Conservation (phyloP, 2,113 vertebrate species). For the Lipophrys pholis region DNA sequence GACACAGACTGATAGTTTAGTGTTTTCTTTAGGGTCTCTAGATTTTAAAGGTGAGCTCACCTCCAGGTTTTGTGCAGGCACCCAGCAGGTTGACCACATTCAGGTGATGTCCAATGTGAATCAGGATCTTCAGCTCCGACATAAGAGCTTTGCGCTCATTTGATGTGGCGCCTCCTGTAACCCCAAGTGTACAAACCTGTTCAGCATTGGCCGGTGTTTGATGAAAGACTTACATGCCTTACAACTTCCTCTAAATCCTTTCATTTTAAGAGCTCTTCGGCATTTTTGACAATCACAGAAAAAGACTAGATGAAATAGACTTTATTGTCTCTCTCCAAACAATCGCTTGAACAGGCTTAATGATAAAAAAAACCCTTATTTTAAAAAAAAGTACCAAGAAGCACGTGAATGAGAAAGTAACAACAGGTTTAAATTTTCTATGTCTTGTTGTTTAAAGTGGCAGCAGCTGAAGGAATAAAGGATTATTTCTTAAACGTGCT, state of each 20-base stretch:
- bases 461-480: no score
- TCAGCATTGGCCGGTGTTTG: not conserved
- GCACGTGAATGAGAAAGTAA: no score
- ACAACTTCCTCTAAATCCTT: conserved; percentile 3
- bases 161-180: conserved; percentile 91
- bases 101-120: conserved; percentile 94
- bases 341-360: no score
- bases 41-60: conserved; percentile 75
- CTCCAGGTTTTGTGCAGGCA: conserved; percentile 94
- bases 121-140: conserved; percentile 96
- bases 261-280: not conserved
- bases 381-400: no score
- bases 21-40: not conserved
- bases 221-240: not conserved
- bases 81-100: conserved; percentile 95
- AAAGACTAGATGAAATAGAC: no score
- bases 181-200: conserved; percentile 52
- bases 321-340: no score
- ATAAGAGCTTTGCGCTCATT: conserved; percentile 94
- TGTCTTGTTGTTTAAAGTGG: no score
- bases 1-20: no score
- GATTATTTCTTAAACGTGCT: no score
- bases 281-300: no score
- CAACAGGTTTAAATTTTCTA: no score
- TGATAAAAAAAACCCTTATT: no score